phyloP scores from a whole-genome alignment of 2,888 invertebrate species.

The Melanargia galathea region DNA sequence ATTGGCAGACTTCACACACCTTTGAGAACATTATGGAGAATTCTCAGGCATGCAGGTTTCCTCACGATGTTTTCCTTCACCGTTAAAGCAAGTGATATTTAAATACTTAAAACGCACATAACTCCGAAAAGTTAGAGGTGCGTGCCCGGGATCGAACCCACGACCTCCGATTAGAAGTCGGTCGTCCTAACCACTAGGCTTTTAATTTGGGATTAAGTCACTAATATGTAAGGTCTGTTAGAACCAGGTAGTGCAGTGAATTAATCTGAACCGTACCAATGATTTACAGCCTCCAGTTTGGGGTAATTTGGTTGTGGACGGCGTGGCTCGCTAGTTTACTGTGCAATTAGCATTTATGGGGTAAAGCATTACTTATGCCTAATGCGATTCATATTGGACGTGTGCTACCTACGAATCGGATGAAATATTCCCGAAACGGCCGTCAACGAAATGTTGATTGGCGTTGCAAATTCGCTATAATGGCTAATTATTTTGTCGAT shows the following conservation, averaged over 20 bases:
- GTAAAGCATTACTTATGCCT: slow-evolving; percentile 42
- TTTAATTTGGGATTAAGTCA: no score
- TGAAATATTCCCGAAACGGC: slow-evolving; percentile 6
- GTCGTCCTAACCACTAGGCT: no score
- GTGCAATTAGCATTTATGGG: slow-evolving; percentile 58
- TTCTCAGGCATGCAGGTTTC: no score
- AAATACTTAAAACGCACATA: no score
- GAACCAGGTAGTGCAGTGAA: slow-evolving; percentile 62
- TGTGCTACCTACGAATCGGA: slow-evolving; percentile 4
- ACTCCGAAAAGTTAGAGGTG: no score
- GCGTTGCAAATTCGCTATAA: slow-evolving; percentile 5
- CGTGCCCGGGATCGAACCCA: no score
- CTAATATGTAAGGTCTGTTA: slow-evolving; percentile 42
- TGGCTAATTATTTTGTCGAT: background rate
- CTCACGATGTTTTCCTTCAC: no score
- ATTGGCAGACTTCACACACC: no score
- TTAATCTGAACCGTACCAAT: slow-evolving; percentile 74
- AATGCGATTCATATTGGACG: slow-evolving; percentile 25
- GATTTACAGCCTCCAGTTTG: slow-evolving; percentile 65
- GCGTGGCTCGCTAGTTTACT: slow-evolving; percentile 60
- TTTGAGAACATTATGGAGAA: no score
- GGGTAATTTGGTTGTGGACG: slow-evolving; percentile 66
- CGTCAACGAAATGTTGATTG: slow-evolving; percentile 14
- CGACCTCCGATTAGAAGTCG: no score
- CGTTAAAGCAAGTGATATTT: no score